Evolutionary conservation across 2,888 invertebrate species (phyloP), one percentile per base, ranked within the genome.

Genomic region (Odontocolon sp.): DNA sequence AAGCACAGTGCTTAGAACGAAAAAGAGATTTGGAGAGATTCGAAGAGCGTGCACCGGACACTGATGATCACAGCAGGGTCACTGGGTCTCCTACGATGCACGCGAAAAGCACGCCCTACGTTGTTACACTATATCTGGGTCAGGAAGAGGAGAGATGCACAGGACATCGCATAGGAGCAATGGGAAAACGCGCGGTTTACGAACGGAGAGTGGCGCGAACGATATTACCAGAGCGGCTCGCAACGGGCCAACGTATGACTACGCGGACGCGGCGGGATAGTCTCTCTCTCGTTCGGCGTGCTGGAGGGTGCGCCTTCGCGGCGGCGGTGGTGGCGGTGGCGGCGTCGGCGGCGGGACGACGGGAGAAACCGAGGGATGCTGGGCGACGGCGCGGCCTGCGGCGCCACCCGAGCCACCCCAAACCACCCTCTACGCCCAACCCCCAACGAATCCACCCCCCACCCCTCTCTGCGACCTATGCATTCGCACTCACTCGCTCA

Each of bases 361-460:
- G 86, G 85, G 83, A 84, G 84, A 74, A 76, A 74, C 81, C n/a
- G 82, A 83, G 86, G 89, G 88, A 88, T 89, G 90, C 88, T 90
- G 90, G 86, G 90, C 90, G 88, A 89, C 90, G 88, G 90, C 88
- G 88, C 90, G 88, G 88, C 87, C 85, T 81, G 87, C 88, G 88
- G 90, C 89, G 88, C 88, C 89, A 87, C 85, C 85, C 87, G 68
- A 69, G 74, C 81, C 83, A 69, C 78, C 80, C 78, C 81, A 75
- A n/a, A 74, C 77, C 79, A 52, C 80, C 73, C 69, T 26, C 21
- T 23, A 28, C 81, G 52, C 80, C 72, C 57, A 80, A 76, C 76
- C 63, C 80, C 68, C 28, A 64, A 76, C 70, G 38, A 82, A 83
- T 82, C 73, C 74, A 67, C 47, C 70, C 77, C 74, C 26, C 23